Evolutionary conservation across 2,797 vertebrate species (phyloP).

Genomic region (Urocyon cinereoargenteus): DNA sequence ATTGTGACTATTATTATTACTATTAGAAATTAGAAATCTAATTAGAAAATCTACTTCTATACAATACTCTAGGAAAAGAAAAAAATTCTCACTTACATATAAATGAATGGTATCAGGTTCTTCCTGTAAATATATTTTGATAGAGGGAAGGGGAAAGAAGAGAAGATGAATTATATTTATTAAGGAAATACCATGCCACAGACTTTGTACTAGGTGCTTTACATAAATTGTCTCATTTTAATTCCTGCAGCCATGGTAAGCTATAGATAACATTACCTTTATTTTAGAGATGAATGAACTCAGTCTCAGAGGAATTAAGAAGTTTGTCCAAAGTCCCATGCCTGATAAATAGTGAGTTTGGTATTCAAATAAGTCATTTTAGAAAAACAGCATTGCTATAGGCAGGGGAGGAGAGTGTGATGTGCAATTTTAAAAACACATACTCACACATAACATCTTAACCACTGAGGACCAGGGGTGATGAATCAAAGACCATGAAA

Average conservation of each 20-base stretch:
- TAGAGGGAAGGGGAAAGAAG: not conserved
- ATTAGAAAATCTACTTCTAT: not conserved
- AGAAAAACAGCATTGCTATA: not conserved
- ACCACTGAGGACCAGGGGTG: not conserved
- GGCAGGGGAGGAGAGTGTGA: not conserved
- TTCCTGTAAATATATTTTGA: conserved; percentile 47
- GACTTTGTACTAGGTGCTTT: not conserved
- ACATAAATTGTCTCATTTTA: conserved; percentile 34
- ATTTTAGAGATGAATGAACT: not conserved
- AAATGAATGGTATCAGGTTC: not conserved
- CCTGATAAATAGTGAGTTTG: not conserved
- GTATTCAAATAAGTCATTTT: conserved; percentile 38
- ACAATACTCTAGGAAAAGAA: not conserved
- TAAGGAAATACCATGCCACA: not conserved
- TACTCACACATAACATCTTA: not conserved
- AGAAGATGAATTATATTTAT: not conserved
- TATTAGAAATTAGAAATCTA: no score
- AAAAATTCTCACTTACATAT: not conserved
- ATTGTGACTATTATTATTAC: not conserved
- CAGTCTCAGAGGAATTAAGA: not conserved
- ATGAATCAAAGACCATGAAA: not conserved
- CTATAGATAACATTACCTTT: not conserved
- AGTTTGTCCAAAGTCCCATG: not conserved
- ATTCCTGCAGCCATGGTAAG: not conserved
- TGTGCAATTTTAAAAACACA: not conserved